phyloP scores from a whole-genome alignment of 1,140 invertebrate species.

The Melipona quadrifasciata region DNA sequence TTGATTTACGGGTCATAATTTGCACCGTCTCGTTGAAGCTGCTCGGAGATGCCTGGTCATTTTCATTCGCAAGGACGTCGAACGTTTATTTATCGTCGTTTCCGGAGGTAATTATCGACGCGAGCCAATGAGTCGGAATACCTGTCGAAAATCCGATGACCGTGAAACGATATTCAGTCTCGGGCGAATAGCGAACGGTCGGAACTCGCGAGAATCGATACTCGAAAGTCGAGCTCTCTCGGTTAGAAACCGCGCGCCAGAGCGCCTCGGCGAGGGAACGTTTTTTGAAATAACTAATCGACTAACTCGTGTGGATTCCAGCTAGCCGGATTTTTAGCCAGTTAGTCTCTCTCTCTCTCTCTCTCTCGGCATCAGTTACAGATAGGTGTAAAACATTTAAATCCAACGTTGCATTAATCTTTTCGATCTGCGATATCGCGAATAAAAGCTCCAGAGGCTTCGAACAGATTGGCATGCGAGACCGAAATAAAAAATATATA shows the following conservation, averaged over 20 bases:
- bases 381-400: conserved; percentile 35
- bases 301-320: neutral
- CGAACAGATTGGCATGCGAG: conserved; percentile 2
- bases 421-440: conserved; percentile 38
- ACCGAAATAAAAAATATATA: neutral
- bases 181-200: neutral
- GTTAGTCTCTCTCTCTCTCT: neutral
- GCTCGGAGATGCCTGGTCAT: too few relatives aligned
- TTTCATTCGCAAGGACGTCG: neutral
- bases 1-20: neutral
- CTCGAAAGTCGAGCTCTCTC: neutral
- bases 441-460: conserved; percentile 19
- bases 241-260: neutral
- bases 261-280: neutral
- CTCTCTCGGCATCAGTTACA: neutral
- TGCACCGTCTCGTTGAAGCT: too few relatives aligned
- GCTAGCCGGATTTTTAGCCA: neutral
- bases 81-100: neutral
- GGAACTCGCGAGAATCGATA: neutral
- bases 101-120: neutral
- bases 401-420: conserved; percentile 36
- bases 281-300: neutral
- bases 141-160: too few relatives aligned
- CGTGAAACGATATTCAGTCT: conserved; percentile 15
- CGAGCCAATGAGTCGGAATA: neutral